phyloP scores from a whole-genome alignment of 2,113 vertebrate species.

The Alexandromys fortis region DNA sequence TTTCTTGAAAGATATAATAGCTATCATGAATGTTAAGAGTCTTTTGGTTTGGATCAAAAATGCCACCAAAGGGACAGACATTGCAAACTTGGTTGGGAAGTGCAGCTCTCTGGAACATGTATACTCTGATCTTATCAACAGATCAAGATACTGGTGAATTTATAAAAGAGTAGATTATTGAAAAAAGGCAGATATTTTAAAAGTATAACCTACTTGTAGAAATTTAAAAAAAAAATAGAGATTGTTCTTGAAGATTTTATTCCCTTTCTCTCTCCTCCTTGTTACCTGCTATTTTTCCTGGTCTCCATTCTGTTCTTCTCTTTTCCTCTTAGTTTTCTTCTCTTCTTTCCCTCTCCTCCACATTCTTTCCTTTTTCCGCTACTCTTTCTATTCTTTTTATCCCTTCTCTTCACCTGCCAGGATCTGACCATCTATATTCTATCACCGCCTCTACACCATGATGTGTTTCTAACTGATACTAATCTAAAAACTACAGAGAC shows the following conservation, averaged over 20 bases:
- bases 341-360: background rate
- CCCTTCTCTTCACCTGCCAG: background rate
- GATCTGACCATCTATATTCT: background rate
- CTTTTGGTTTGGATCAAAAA: background rate
- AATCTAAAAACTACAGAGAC: background rate
- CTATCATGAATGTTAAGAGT: background rate
- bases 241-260: no score
- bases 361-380: no score
- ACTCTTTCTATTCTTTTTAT: no score
- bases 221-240: background rate
- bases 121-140: background rate
- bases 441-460: accelerated
- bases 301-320: background rate
- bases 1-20: background rate
- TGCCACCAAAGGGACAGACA: background rate
- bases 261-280: background rate
- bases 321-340: background rate
- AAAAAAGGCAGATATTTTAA: no score
- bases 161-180: background rate
- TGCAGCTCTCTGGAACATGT: background rate
- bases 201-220: background rate
- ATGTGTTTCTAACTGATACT: background rate
- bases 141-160: background rate
- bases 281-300: background rate
- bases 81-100: background rate